Percentiles rank a stretch among this genome's conserved stretches.
Conservation (phyloP, 1,140 invertebrate genomes). For the Palaemon carinicauda region DNA sequence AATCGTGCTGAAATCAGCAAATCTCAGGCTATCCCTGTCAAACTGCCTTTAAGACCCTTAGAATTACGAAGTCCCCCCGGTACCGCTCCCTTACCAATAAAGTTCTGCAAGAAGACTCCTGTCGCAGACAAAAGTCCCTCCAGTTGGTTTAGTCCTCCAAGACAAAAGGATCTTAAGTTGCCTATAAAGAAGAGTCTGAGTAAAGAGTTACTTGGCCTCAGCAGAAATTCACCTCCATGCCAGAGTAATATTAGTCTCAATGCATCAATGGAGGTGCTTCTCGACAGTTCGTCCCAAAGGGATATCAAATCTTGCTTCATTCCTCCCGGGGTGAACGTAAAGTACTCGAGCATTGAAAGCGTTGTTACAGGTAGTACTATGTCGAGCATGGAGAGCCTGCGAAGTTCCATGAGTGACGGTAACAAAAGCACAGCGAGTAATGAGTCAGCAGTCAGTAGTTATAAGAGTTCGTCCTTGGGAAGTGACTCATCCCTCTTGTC, state of each 20-base stretch:
- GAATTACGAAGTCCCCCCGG: conserved; percentile 80
- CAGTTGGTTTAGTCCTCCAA: conserved; percentile 71
- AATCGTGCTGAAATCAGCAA: conserved; percentile 30
- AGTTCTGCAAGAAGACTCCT: conserved; percentile 78
- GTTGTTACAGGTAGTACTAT: conserved; percentile 76
- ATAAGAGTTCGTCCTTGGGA: conserved; percentile 51
- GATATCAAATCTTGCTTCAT: conserved; percentile 62
- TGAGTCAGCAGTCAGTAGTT: conserved; percentile 74
- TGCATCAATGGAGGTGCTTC: conserved; percentile 67
- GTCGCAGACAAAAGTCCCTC: conserved; percentile 73
- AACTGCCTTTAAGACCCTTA: conserved; percentile 62
- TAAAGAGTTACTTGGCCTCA: conserved; percentile 73
- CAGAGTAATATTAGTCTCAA: conserved; percentile 74
- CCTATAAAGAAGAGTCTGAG: conserved; percentile 71
- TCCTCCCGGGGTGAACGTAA: conserved; percentile 68
- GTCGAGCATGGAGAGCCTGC: conserved; percentile 81
- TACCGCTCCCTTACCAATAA: conserved; percentile 79
- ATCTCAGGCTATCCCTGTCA: conserved; percentile 41
- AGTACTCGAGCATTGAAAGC: conserved; percentile 85
- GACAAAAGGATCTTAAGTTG: conserved; percentile 75
- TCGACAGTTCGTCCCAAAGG: conserved; percentile 67
- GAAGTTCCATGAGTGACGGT: conserved; percentile 75
- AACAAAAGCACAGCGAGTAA: conserved; percentile 37
- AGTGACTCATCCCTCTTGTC: conserved; percentile 67
- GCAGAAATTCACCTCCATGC: conserved; percentile 73